Base-by-base conservation (phyloP, 2,888 invertebrate genomes). In the Clanis bilineata region DNA sequence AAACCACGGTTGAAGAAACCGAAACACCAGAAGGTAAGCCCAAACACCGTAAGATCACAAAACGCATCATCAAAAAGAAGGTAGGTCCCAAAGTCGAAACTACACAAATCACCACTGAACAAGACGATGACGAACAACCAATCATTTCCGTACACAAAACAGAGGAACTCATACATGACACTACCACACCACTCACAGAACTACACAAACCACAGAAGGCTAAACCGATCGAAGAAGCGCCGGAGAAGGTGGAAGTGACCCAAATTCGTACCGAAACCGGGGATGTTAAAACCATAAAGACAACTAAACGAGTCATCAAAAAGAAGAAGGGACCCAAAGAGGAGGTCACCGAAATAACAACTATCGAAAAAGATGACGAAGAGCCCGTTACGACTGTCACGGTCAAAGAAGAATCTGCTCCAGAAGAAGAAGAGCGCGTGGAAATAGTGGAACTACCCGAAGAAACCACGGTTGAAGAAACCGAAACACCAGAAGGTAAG, bases 301-400 rank as follows among this genome's bases (percentile, higher is more conserved):
- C 80, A 0, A 89, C 86, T 10, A 93, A 84, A 64, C 88, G 87
- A 1, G 79, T 84, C 3, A 83, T 90, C 1, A 93, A 86, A 67
- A 88, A 87, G 55, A 80, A 76, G 61, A 85, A 80, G 57, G 92
- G 86, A 0, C 72, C 74, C 0, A 90, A 89, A 60, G 76, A 85
- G 59, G 88, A 90, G 67, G 77, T 86, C 25, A 88, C 92, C 6
- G 86, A 86, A 71, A 85, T 85, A 25, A 76, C 85, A 4, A 92
- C 91, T 23, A 77, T 85, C 23, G 79, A 87, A 61, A 81, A 84
- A 59, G 83, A 85, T 5, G 83, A 80, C 15, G 79, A 85, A 56
- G 69, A 67, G 2, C 81, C 85, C 0, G 67, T 80, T 1, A 83
- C 80, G 0, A 83, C 80, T 0, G 74, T 86, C 0, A 60, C 67